Conservation (phyloP, 2,888 invertebrate genomes). For the Orchestes rusci region DNA sequence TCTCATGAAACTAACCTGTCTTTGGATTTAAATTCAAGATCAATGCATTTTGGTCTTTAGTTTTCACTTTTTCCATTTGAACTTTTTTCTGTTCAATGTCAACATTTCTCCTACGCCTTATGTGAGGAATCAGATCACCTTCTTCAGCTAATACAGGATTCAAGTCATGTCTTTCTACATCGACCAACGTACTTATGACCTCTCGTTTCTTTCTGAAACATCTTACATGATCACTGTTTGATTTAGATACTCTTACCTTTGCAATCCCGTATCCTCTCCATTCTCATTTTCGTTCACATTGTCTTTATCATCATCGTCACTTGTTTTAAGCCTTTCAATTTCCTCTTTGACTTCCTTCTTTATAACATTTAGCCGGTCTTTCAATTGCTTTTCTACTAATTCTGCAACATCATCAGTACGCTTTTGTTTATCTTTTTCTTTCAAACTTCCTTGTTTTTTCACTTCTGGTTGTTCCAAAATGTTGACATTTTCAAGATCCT, state of each 20-base stretch:
- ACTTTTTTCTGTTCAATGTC: background rate
- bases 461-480: constrained; percentile 22
- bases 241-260: constrained; percentile 7
- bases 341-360: constrained; percentile 35
- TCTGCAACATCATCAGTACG: constrained; percentile 23
- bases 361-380: constrained; percentile 31
- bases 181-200: constrained; percentile 30
- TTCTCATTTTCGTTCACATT: constrained; percentile 7
- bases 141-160: constrained; percentile 33
- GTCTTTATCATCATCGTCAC: constrained; percentile 10
- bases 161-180: constrained; percentile 36
- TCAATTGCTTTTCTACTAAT: constrained; percentile 31
- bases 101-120: constrained; percentile 32
- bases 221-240: background rate
- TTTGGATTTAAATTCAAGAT: too few relatives aligned
- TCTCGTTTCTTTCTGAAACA: constrained; percentile 32
- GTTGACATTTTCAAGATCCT: constrained; percentile 27
- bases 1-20: too few relatives aligned
- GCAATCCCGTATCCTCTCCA: constrained; percentile 4
- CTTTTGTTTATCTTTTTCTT: constrained; percentile 16
- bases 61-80: too few relatives aligned
- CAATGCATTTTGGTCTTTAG: too few relatives aligned
- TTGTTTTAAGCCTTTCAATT: constrained; percentile 27
- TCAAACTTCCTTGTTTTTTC: constrained; percentile 11
- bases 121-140: constrained; percentile 30